phyloP scores from a whole-genome alignment of 2,888 invertebrate genomes.

The Diloba caeruleocephala region DNA sequence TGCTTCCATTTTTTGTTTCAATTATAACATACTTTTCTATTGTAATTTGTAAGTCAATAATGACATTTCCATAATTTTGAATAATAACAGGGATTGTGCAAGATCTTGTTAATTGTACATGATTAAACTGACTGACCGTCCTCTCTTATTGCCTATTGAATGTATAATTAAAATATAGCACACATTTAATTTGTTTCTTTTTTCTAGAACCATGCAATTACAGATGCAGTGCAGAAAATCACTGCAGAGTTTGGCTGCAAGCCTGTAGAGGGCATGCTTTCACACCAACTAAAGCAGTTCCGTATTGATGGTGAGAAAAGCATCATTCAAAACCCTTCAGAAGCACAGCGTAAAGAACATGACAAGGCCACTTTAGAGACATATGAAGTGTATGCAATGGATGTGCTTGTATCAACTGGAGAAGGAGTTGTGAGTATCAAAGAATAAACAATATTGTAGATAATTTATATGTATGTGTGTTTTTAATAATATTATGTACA shows the following conservation, averaged over 20 bases:
- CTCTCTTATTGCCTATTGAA: conserved; percentile 2
- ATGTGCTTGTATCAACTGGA: conserved; percentile 98
- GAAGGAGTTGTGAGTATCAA: conserved; percentile 94
- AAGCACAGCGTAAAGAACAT: conserved; percentile 98
- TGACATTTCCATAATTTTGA: no score
- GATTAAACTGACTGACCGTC: conserved; percentile 2
- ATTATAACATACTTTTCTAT: no score
- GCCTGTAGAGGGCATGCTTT: conserved; percentile 98
- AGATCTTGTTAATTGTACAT: no score
- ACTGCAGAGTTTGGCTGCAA: conserved; percentile 98
- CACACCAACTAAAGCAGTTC: conserved; percentile 98
- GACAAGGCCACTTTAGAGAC: conserved; percentile 98
- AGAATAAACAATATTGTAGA: background rate
- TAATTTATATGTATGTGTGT: background rate
- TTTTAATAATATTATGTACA: no score
- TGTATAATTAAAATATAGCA: background rate
- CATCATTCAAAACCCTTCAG: conserved; percentile 96
- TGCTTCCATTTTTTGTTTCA: no score
- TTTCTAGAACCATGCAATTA: conserved; percentile 95
- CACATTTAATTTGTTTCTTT: background rate
- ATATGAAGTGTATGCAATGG: conserved; percentile 99
- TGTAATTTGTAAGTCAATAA: no score
- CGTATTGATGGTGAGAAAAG: conserved; percentile 99
- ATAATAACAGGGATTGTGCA: no score
- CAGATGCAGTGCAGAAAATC: conserved; percentile 97